These are phyloP conservation scores for Sipha maydis DNA, from an alignment of 2,888 invertebrate genomes.

Conservation along the genomic window DNA sequence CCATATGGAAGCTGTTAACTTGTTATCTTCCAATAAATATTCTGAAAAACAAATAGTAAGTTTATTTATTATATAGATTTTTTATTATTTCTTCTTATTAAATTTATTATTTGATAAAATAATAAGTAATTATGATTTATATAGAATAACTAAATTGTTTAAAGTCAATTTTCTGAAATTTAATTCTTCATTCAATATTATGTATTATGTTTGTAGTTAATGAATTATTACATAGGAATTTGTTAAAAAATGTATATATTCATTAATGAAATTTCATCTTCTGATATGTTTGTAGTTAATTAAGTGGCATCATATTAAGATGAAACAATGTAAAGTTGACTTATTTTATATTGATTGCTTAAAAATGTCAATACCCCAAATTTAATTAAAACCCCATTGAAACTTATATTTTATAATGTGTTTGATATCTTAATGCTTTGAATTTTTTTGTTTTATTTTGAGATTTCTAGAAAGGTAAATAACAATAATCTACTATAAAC, in stretches of 20 bases:
- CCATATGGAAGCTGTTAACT: constrained; percentile 99
- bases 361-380: too few species aligned
- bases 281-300: too few species aligned
- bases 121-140: background rate
- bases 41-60: constrained; percentile 99
- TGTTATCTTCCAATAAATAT: constrained; percentile 99
- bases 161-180: background rate
- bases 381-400: too few species aligned
- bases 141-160: background rate
- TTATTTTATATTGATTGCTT: too few species aligned
- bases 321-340: too few species aligned
- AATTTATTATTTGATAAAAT: background rate
- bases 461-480: too few species aligned
- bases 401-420: too few species aligned
- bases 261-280: too few species aligned
- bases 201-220: constrained; percentile 23
- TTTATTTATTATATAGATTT: constrained; percentile 63
- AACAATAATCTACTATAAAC: too few species aligned
- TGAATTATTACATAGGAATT: background rate
- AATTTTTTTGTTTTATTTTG: too few species aligned
- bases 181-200: background rate
- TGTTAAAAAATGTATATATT: too few species aligned
- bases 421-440: background rate
- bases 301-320: too few species aligned
- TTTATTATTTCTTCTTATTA: background rate